phyloP scores from a whole-genome alignment of 2,113 vertebrate species.

The Dinomys branickii region DNA sequence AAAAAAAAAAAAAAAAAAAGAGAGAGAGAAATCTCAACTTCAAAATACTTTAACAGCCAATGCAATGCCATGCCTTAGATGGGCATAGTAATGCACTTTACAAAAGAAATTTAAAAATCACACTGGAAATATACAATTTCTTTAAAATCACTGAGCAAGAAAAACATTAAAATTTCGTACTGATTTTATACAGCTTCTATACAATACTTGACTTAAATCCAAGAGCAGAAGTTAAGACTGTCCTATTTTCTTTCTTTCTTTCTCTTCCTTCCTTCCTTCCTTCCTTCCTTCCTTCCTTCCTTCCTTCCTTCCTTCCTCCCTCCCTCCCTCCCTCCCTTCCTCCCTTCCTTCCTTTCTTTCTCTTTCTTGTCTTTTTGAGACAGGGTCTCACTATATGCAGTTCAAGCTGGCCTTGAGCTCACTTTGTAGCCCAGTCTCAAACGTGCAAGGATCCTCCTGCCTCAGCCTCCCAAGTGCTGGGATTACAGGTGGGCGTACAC shows the following conservation, averaged over 20 bases:
- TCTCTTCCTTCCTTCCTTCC: no score
- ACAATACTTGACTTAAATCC: not conserved
- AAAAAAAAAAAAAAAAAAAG: no score
- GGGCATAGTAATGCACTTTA: not conserved
- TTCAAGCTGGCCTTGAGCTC: not conserved
- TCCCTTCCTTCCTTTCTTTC: no score
- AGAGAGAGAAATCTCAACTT: not conserved
- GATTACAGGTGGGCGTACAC: no score
- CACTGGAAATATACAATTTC: not conserved
- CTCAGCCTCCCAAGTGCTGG: not conserved
- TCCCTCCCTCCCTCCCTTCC: no score
- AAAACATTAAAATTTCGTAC: not conserved
- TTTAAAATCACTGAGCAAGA: not conserved
- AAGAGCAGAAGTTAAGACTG: not conserved
- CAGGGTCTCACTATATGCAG: not conserved
- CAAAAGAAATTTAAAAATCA: not conserved
- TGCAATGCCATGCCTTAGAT: not conserved
- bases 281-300: no score
- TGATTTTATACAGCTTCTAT: not conserved
- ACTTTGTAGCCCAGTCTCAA: not conserved
- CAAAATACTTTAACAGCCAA: not conserved
- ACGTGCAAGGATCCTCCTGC: not conserved
- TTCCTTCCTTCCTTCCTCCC: no score
- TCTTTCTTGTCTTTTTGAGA: not conserved
- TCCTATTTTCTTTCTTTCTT: slow-evolving; percentile 92